Percentiles rank a stretch among this genome's conserved stretches.
Evolutionary conservation across 1,140 invertebrate genomes (phyloP).

Genomic region (Tetramorium parvispinum): DNA sequence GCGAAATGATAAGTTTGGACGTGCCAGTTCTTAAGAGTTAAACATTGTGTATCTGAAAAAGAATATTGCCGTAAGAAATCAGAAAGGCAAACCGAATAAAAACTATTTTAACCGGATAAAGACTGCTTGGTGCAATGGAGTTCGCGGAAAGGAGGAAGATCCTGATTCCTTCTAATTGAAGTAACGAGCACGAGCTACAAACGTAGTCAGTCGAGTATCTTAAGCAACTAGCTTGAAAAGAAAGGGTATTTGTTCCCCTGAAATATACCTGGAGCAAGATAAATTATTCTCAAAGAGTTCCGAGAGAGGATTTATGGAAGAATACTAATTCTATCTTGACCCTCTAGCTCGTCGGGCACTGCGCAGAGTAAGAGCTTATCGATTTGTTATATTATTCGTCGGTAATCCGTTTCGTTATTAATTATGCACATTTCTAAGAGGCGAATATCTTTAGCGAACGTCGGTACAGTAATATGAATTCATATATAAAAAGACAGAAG

Average conservation of each 20-base stretch:
- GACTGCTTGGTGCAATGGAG: constrained; percentile 19
- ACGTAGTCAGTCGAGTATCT: constrained; percentile 29
- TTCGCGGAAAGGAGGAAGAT: background rate
- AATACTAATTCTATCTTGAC: constrained; percentile 53
- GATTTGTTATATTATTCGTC: constrained; percentile 32
- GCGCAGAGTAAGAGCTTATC: background rate
- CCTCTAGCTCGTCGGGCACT: background rate
- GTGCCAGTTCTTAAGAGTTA: background rate
- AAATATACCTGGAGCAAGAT: background rate
- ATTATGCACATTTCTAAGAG: constrained; percentile 48
- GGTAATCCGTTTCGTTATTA: constrained; percentile 44
- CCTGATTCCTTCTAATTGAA: constrained; percentile 49
- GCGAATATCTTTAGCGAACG: constrained; percentile 33
- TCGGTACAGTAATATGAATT: constrained; percentile 4
- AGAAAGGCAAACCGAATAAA: background rate
- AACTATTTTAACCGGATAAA: background rate
- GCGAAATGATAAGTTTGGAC: background rate
- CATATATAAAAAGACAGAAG: constrained; percentile 11
- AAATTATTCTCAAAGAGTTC: constrained; percentile 54
- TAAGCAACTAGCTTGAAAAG: background rate
- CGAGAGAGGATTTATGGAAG: constrained; percentile 13
- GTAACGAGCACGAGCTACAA: constrained; percentile 35
- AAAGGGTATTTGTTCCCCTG: background rate
- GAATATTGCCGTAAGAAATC: constrained; percentile 26
- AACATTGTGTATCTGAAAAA: constrained; percentile 1